Evolutionary conservation across 2,888 invertebrate species (phyloP), one percentile per base, ranked within the genome.

Genomic region (Eurytoma californica): DNA sequence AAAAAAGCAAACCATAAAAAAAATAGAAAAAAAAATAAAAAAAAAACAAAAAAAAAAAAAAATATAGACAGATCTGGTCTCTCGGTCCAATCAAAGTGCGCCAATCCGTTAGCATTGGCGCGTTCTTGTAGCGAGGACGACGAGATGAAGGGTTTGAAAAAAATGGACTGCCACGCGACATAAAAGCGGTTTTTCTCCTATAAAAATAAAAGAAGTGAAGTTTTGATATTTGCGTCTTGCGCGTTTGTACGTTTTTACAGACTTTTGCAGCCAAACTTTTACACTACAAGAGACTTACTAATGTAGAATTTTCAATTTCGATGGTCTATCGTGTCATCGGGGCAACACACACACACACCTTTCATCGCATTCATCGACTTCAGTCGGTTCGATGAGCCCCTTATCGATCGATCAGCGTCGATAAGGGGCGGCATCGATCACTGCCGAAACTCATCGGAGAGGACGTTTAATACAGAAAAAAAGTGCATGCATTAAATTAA

Each of bases 241-340:
- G 79, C 69, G 77, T 83, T 84, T 84, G 82, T 83, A 84, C 83
- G 83, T 82, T 84, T 84, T 82, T 84, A 84, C 84, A 82, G 82
- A 82, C 79, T 83, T 84, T 84, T 84, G 82, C 84, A 84, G 80
- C 82, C 83, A 82, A 81, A 77, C 79, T 83, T 82, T 80, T 82
- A 80, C 79, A 81, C 77, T 78, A 78, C 58, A 70, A 80, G 75
- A 77, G 75, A 80, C 77, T 82, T 81, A 77, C 73, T 78, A 78
- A 30, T 74, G 72, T 79, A 81, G 73, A 69, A 67, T 79, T 77
- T 75, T 78, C 68, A 5, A 78, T 81, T 74, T 80, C 77, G 58
- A 77, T 74, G 70, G 77, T 74, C 66, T 67, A 72, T 79, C 57
- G 70, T 79, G 70, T 76, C 74, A 74, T 39, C 39, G 39, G 67